phyloP scores from a whole-genome alignment of 2,888 invertebrate genomes.

The Apodemia arnacis region DNA sequence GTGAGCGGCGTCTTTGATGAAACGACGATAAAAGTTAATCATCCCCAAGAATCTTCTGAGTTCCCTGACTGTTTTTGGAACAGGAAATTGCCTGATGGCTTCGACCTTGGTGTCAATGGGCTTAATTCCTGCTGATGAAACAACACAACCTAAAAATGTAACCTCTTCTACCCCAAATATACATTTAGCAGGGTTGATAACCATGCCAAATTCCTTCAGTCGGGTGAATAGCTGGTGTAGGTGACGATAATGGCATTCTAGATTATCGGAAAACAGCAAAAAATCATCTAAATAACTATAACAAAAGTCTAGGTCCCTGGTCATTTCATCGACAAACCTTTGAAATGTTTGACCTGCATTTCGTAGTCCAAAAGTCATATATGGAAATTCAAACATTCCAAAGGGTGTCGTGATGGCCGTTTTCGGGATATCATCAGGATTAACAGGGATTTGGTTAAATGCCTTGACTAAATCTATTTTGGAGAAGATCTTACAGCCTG shows the following conservation, averaged over 20 bases:
- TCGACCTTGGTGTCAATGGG: neutral
- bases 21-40: slow-evolving; percentile 32
- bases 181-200: slow-evolving; percentile 29
- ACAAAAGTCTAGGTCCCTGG: slow-evolving; percentile 40
- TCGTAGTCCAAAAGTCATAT: slow-evolving; percentile 35
- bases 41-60: slow-evolving; percentile 45
- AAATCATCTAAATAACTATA: slow-evolving; percentile 24
- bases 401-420: slow-evolving; percentile 85
- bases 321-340: slow-evolving; percentile 85
- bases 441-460: slow-evolving; percentile 26
- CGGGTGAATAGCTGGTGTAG: slow-evolving; percentile 6
- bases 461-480: slow-evolving; percentile 49
- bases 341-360: slow-evolving; percentile 87
- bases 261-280: neutral
- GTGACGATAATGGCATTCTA: neutral
- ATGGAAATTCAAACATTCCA: slow-evolving; percentile 8
- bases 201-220: slow-evolving; percentile 21
- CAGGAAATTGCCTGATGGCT: slow-evolving; percentile 29
- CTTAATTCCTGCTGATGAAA: slow-evolving; percentile 3
- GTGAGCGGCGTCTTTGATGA: slow-evolving; percentile 11
- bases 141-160: neutral
- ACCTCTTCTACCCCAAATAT: slow-evolving; percentile 16
- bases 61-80: slow-evolving; percentile 31
- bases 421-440: slow-evolving; percentile 83
- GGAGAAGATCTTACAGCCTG: slow-evolving; percentile 82